Conservation (phyloP, 2,797 vertebrate genomes). For the Danio choprae region DNA sequence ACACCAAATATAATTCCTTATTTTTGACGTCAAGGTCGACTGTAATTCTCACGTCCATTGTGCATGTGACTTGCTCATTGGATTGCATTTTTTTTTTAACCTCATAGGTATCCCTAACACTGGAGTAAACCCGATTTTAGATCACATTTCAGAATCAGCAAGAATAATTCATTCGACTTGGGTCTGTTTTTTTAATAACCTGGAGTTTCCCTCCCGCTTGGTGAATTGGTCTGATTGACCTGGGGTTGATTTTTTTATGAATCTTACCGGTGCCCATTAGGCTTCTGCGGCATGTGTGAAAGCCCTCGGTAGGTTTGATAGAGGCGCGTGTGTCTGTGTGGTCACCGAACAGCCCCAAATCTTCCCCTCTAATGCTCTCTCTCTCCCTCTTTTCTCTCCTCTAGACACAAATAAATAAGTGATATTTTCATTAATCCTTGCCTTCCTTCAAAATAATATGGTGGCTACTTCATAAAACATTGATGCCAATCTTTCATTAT, state of each 20-base stretch:
- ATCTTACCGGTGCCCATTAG: constrained; percentile 37
- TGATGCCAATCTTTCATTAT: constrained; percentile 74
- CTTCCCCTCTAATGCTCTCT: constrained; percentile 49
- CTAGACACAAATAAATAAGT: constrained; percentile 83
- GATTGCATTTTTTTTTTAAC: background rate
- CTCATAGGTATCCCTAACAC: constrained; percentile 2
- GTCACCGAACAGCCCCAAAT: constrained; percentile 47
- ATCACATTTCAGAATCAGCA: constrained; percentile 17
- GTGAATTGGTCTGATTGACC: constrained; percentile 30
- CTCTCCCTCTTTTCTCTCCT: constrained; percentile 56
- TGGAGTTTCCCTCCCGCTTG: constrained; percentile 15
- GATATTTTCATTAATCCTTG: constrained; percentile 73
- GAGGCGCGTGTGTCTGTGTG: constrained; percentile 47
- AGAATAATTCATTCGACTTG: constrained; percentile 37
- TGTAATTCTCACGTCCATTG: background rate
- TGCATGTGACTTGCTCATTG: background rate
- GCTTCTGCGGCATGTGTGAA: constrained; percentile 23
- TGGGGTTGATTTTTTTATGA: constrained; percentile 47
- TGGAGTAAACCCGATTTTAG: constrained; percentile 7
- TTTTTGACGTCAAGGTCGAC: background rate
- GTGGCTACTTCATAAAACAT: constrained; percentile 86
- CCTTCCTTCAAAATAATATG: constrained; percentile 78
- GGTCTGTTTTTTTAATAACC: constrained; percentile 19
- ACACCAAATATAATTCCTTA: background rate
- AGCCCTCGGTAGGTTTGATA: constrained; percentile 42